These are phyloP conservation scores for Tortricodes alternella DNA, from an alignment of 2,888 invertebrate species.

Conservation along the genomic window DNA sequence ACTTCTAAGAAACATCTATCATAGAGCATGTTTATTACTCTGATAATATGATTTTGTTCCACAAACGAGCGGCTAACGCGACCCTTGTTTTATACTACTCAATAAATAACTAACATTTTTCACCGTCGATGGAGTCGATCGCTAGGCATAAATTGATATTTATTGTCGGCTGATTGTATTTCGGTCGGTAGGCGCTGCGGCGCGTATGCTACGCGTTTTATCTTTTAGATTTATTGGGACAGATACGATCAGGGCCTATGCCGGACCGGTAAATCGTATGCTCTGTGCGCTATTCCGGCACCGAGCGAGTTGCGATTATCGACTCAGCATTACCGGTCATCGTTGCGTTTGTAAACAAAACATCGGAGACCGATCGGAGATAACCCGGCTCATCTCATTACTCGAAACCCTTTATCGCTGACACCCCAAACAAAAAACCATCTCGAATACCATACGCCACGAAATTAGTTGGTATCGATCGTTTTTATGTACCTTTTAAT, in stretches of 20 bases:
- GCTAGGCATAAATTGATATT: constrained; percentile 49
- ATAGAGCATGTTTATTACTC: constrained; percentile 33
- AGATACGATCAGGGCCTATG: constrained; percentile 72
- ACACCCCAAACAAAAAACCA: constrained; percentile 51
- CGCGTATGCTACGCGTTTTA: constrained; percentile 51
- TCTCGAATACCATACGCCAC: constrained; percentile 72
- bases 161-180: constrained; percentile 47
- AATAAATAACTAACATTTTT: constrained; percentile 38
- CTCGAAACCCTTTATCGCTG: constrained; percentile 46
- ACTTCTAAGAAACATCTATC: constrained; percentile 44
- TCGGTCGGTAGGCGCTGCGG: constrained; percentile 43
- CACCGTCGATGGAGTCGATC: constrained; percentile 42
- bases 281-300: constrained; percentile 55
- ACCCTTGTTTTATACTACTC: constrained; percentile 21
- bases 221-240: constrained; percentile 76
- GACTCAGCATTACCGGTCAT: constrained; percentile 33
- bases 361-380: constrained; percentile 45
- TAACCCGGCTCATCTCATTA: constrained; percentile 48
- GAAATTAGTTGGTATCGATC: constrained; percentile 78
- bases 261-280: constrained; percentile 58
- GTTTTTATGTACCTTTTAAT: constrained; percentile 79
- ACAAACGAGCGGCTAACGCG: constrained; percentile 16
- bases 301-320: constrained; percentile 36
- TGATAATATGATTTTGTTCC: constrained; percentile 9
- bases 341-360: constrained; percentile 42